Percentiles rank a stretch among this genome's conserved stretches.
Evolutionary conservation across 1,140 invertebrate species (phyloP).

Genomic region (Mylabris phalerata): DNA sequence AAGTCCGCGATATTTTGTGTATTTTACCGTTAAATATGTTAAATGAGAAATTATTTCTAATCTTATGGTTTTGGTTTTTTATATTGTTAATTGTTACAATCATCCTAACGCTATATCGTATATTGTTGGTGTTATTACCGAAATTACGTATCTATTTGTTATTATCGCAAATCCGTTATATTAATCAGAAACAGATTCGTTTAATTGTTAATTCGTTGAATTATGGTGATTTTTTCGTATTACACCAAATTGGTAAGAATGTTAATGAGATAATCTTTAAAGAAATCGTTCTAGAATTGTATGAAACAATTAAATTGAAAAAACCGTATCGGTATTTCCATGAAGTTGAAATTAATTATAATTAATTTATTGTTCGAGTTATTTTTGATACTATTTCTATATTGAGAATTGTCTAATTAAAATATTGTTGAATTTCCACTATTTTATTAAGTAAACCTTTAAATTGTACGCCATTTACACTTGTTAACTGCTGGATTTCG

Average conservation of each 20-base stretch:
- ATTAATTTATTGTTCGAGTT: background rate
- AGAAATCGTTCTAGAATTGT: constrained; percentile 41
- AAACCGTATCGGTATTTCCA: background rate
- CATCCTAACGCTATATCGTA: constrained; percentile 55
- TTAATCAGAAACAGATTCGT: constrained; percentile 45
- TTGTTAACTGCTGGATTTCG: too few relatives aligned
- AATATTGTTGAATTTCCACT: too few relatives aligned
- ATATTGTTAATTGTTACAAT: constrained; percentile 55
- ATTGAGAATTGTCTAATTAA: too few relatives aligned
- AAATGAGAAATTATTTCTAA: constrained; percentile 74
- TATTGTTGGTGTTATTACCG: constrained; percentile 45
- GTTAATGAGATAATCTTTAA: constrained; percentile 55
- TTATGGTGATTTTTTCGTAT: constrained; percentile 63
- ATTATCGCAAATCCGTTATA: constrained; percentile 46
- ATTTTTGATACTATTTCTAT: too few relatives aligned
- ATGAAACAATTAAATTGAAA: constrained; percentile 12
- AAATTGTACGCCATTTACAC: too few relatives aligned
- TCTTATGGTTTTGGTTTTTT: constrained; percentile 78
- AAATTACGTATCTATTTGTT: constrained; percentile 50
- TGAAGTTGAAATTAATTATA: constrained; percentile 1
- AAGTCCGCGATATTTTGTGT: constrained; percentile 60
- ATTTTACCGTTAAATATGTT: constrained; percentile 69
- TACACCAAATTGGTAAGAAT: constrained; percentile 60
- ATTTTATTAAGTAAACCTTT: too few relatives aligned
- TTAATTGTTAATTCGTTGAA: constrained; percentile 49